Evolutionary conservation across 2,888 invertebrate genomes (phyloP).

Genomic region (Leptopterna dolabrata): DNA sequence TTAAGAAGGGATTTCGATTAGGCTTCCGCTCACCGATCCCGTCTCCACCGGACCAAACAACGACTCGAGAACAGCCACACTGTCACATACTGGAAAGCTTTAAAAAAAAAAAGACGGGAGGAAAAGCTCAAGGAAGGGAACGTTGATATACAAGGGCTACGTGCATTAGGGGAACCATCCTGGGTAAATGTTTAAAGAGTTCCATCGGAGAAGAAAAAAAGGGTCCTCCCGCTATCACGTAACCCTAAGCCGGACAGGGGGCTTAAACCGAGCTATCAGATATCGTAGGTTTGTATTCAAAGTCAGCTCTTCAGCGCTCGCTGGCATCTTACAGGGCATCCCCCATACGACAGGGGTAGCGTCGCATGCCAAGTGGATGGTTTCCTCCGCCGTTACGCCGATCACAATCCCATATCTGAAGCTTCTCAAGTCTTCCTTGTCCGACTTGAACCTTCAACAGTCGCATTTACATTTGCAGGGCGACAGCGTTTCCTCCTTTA

Average conservation of each 20-base stretch:
- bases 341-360: not conserved
- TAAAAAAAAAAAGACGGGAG: not conserved
- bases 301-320: not conserved
- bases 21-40: no score
- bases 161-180: conserved; percentile 20
- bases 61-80: no score
- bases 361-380: conserved; percentile 15
- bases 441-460: not conserved
- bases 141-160: conserved; percentile 29
- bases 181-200: conserved; percentile 25
- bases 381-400: conserved; percentile 13
- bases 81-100: not conserved
- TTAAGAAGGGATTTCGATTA: no score
- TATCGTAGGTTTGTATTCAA: conserved; percentile 52
- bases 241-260: conserved; percentile 48
- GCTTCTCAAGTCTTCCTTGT: not conserved
- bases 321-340: not conserved
- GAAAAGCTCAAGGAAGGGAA: not conserved
- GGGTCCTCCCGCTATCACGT: conserved; percentile 2
- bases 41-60: no score
- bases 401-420: conserved; percentile 42
- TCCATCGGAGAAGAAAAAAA: not conserved
- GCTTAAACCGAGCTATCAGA: conserved; percentile 31
- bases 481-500: not conserved
- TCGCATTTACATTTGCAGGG: not conserved